Base-by-base conservation (phyloP, 2,888 invertebrate genomes). In the Brachyptera putata region DNA sequence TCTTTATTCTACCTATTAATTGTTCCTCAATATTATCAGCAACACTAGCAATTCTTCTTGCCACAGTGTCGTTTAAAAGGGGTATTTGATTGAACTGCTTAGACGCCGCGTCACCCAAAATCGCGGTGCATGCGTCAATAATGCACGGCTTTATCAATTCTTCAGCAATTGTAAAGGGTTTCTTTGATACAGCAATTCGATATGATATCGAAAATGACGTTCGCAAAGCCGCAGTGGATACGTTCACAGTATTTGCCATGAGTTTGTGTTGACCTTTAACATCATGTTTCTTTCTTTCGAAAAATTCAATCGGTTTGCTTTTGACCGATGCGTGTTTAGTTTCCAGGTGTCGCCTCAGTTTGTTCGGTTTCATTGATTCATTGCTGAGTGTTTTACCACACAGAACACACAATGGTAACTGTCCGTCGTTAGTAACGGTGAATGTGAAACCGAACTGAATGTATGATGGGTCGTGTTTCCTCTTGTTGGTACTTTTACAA, bases 181-280 rank as follows among this genome's bases (percentile, higher is more conserved):
- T 62, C 41, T 61, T 61, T 26, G 50, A 46, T 50, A 57, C 60
- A 53, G 64, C 60, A 39, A 61, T 64, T 58, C 62, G 57, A 61
- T 65, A 64, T 39, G 66, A 65, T 62, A 64, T 61, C 34, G 65
- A 39, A 22, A 46, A 46, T n/a, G 46, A 46, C 13, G 46, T 21
- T 11, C 14, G 9, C 56, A 61, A 53, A 37, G 61, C 61, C 43
- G 63, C 61, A 48, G 46, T 60, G 48, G 60, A 60, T 58, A 61
- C 56, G 61, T 49, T 61, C 60, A 63, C 30, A 36, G 41, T 34
- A 36, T 62, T 61, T 64, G 62, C 63, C 58, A 55, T 58, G 57
- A 61, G 41, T 46, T 46, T 22, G 22, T 46, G 46, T 62, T 63
- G 49, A 61, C 55, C 53, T 63, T 70, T 66, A 57, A 71, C 70